Conservation (phyloP, 53 echinoderm and acorn worm genomes). For the Temnopleurus reevesii region DNA sequence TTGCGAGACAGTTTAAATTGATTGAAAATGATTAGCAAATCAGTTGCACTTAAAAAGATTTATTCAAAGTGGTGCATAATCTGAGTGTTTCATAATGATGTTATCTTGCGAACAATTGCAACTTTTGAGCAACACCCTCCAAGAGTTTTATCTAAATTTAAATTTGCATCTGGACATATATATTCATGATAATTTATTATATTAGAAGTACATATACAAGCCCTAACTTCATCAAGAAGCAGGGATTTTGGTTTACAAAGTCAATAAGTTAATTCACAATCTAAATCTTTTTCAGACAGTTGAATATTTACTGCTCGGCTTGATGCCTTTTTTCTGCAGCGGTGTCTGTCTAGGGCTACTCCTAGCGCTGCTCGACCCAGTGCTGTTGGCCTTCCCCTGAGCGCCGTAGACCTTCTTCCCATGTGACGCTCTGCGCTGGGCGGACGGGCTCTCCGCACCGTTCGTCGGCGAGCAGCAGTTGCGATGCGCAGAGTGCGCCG, state of each 20-base stretch:
- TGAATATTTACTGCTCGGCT: constrained; percentile 47
- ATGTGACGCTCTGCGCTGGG: constrained; percentile 9
- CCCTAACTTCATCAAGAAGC: neutral
- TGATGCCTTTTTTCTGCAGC: constrained; percentile 50
- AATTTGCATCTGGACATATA: too few species aligned
- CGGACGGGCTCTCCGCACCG: constrained; percentile 29
- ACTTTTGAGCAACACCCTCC: too few species aligned
- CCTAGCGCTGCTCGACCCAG: neutral
- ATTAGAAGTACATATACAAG: too few species aligned
- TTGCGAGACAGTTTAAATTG: too few species aligned
- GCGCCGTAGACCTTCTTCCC: constrained; percentile 20
- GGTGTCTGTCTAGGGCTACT: constrained; percentile 43
- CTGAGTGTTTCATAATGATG: too few species aligned
- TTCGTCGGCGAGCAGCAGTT: neutral
- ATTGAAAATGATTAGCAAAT: too few species aligned
- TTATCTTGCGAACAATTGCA: too few species aligned
- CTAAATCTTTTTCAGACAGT: constrained; percentile 21
- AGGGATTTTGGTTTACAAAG: neutral
- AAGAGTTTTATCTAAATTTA: too few species aligned
- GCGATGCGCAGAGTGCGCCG: constrained; percentile 11
- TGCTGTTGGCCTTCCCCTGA: constrained; percentile 23
- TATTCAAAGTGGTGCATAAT: too few species aligned
- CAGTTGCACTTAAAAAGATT: too few species aligned
- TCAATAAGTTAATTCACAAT: neutral
- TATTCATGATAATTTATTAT: too few species aligned